phyloP scores from a whole-genome alignment of 2,888 invertebrate genomes.

The Ennomos fuscantarius region DNA sequence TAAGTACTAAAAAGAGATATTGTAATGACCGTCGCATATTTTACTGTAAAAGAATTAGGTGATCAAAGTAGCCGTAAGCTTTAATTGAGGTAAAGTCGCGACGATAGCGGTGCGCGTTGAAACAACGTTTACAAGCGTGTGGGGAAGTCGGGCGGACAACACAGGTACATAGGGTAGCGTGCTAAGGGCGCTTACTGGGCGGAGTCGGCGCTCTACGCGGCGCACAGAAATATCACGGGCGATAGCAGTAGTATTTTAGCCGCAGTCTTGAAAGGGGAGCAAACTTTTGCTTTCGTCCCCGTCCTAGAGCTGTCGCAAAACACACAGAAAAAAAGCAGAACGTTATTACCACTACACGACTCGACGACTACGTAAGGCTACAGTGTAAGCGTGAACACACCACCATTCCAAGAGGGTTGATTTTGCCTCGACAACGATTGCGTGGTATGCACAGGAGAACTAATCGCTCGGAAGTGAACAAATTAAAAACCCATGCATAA shows the following conservation, averaged over 20 bases:
- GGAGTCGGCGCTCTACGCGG: slow-evolving; percentile 81
- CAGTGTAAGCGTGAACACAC: slow-evolving; percentile 58
- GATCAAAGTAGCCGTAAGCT: too few relatives aligned
- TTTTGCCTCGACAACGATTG: slow-evolving; percentile 65
- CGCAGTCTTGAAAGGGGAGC: slow-evolving; percentile 91
- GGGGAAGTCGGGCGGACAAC: slow-evolving; percentile 53
- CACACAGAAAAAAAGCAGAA: slow-evolving; percentile 72
- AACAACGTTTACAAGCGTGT: slow-evolving; percentile 44
- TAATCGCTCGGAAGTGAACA: slow-evolving; percentile 58
- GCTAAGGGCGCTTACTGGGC: slow-evolving; percentile 77
- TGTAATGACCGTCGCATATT: too few relatives aligned
- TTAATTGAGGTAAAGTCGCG: too few relatives aligned
- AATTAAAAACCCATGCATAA: slow-evolving; percentile 77
- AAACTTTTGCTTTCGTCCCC: slow-evolving; percentile 87
- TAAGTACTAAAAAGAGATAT: too few relatives aligned
- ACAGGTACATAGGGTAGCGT: slow-evolving; percentile 73
- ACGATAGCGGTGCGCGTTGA: slow-evolving; percentile 2
- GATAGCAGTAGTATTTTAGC: slow-evolving; percentile 90
- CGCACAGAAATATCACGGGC: slow-evolving; percentile 91
- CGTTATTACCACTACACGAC: slow-evolving; percentile 39
- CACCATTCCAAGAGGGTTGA: slow-evolving; percentile 85
- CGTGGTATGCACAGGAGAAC: slow-evolving; percentile 46
- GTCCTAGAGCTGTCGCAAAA: slow-evolving; percentile 84
- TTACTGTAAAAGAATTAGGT: too few relatives aligned
- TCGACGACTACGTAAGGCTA: slow-evolving; percentile 33